These are phyloP conservation scores for Chromoteleia sp. DNA, from an alignment of 2,888 invertebrate species.

Conservation along the genomic window DNA sequence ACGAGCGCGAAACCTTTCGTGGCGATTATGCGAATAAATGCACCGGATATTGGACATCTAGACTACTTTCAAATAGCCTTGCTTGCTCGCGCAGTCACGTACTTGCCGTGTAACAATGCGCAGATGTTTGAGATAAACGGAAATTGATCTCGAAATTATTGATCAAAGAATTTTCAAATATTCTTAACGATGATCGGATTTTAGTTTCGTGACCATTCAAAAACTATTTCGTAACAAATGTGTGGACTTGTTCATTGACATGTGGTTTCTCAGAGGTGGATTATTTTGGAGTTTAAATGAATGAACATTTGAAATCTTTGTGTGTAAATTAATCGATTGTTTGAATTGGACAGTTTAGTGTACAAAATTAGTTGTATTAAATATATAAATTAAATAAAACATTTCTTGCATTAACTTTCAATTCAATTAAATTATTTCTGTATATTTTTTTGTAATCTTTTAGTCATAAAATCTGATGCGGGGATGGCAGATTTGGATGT, in stretches of 20 bases:
- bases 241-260: conserved; percentile 30
- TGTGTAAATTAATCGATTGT: conserved; percentile 4
- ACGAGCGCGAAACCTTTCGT: conserved; percentile 73
- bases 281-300: conserved; percentile 22
- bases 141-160: not conserved
- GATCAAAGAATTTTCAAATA: conserved; percentile 3
- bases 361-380: not conserved
- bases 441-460: conserved; percentile 67
- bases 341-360: not conserved
- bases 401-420: not conserved
- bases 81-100: conserved; percentile 66
- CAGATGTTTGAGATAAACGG: conserved; percentile 52
- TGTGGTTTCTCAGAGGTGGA: conserved; percentile 39
- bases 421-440: not conserved
- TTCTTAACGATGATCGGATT: not conserved
- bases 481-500: conserved; percentile 95
- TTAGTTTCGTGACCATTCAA: not conserved
- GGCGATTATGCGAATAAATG: conserved; percentile 75
- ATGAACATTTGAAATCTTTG: conserved; percentile 10
- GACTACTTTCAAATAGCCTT: conserved; percentile 81
- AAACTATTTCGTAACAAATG: not conserved
- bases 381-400: not conserved
- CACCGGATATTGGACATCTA: conserved; percentile 73
- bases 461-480: conserved; percentile 92
- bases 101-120: conserved; percentile 53